phyloP scores from a whole-genome alignment of 2,888 invertebrate genomes.

The Andrena bucephala region DNA sequence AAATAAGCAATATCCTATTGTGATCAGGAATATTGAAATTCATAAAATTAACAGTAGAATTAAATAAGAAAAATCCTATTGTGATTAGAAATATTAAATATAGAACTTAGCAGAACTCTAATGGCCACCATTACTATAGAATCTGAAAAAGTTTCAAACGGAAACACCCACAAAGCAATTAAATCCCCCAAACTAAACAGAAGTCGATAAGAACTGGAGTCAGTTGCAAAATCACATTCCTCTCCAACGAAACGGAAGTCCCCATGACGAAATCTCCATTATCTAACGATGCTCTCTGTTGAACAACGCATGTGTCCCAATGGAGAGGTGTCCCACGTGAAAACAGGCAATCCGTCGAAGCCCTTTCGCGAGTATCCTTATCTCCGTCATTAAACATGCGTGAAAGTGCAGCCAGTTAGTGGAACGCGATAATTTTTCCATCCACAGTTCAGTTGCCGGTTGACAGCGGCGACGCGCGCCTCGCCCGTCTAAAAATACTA shows the following conservation, averaged over 20 bases:
- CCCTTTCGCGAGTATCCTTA: constrained; percentile 49
- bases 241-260: constrained; percentile 25
- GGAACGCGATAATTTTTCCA: constrained; percentile 59
- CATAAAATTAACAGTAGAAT: too few species aligned
- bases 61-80: too few species aligned
- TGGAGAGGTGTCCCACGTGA: neutral
- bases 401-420: constrained; percentile 65
- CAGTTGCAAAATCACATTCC: constrained; percentile 30
- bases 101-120: too few species aligned
- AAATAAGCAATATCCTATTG: too few species aligned
- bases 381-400: constrained; percentile 60
- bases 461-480: neutral
- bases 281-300: neutral
- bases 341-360: constrained; percentile 16
- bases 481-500: constrained; percentile 2
- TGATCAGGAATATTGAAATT: too few species aligned
- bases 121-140: too few species aligned
- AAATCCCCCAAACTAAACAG: constrained; percentile 8
- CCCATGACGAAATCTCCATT: constrained; percentile 18
- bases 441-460: constrained; percentile 42
- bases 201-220: neutral
- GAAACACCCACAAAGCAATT: neutral
- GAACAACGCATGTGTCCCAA: constrained; percentile 12
- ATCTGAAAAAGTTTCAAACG: too few species aligned
- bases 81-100: too few species aligned